phyloP scores from a whole-genome alignment of 2,888 invertebrate genomes.

The Herminia tarsipennalis region DNA sequence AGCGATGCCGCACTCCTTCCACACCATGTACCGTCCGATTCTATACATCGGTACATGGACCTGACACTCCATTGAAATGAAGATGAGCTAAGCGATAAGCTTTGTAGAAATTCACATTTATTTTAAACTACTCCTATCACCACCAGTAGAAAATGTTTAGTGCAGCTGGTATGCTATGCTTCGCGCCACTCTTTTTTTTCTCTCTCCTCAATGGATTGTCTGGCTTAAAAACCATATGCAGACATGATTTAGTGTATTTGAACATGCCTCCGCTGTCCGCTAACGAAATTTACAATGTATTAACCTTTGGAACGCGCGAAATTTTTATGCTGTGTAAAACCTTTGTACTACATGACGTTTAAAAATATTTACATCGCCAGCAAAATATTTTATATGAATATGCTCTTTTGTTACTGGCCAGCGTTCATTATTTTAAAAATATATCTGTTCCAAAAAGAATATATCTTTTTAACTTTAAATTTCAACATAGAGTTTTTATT shows the following conservation, averaged over 20 bases:
- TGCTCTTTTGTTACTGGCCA: constrained; percentile 10
- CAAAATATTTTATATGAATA: constrained; percentile 12
- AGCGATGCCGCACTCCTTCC: constrained; percentile 32
- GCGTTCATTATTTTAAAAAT: too few relatives aligned
- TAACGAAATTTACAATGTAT: constrained; percentile 28
- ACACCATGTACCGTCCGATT: constrained; percentile 25
- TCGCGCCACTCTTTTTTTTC: too few relatives aligned
- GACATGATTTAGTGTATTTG: constrained; percentile 28
- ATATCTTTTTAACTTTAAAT: too few relatives aligned
- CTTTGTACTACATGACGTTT: constrained; percentile 23
- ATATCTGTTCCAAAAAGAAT: too few relatives aligned
- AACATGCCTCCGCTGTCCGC: constrained; percentile 23
- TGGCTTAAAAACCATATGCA: constrained; percentile 24
- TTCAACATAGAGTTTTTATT: too few relatives aligned
- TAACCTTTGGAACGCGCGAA: constrained; percentile 20
- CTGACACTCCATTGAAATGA: too few relatives aligned
- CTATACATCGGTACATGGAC: too few relatives aligned
- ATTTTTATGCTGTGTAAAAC: constrained; percentile 25
- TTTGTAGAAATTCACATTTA: too few relatives aligned
- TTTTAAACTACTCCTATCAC: neutral
- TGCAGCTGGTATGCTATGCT: too few relatives aligned
- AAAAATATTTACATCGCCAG: constrained; percentile 15
- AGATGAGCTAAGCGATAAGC: too few relatives aligned
- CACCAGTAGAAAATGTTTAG: too few relatives aligned
- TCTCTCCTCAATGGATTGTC: too few relatives aligned